Evolutionary conservation across 2,797 vertebrate genomes (phyloP), one percentile per base, ranked within the genome.

Genomic region (Tamandua tetradactyla): DNA sequence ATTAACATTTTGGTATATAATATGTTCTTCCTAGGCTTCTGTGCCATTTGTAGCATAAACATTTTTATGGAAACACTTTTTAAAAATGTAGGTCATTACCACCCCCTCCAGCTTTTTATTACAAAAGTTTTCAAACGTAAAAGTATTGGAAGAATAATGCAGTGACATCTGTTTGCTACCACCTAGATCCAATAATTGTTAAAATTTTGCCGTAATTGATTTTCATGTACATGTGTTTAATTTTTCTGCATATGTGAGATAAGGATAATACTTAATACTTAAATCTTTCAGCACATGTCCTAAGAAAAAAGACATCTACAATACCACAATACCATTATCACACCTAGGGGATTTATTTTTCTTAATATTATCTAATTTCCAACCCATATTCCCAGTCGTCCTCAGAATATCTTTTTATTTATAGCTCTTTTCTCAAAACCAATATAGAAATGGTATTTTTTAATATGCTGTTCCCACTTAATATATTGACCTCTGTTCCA

Each of bases 391-490:
- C 42, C 79, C n/a, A 72, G 1, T 81, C 69, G 64, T 81, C 75
- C 47, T 78, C 69, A 62, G 55, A 84, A 75, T 78, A 35, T n/a
- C 62, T 72, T 27, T 82, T 66, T 74, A 82, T 66, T 74, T 91
- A n/a, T 27, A 93, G 44, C 3, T 55, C 10, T 85, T 90, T 85
- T 85, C 47, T 89, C 62, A 49, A 82, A 86, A 66, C 52, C 5
- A 64, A 8, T 76, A 27, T 91, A 91, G 59, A 93, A 90, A 68
- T 84, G 71, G 35, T 88, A 81, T 93, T 96, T 91, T 89, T 40
- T 76, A 78, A 62, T 87, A 89, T 93, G 64, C 49, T 87, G 2
- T 87, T 91, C 15, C 12, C 8, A 27, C 32, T 87, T 92, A 79
- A 79, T 42, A 32, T 91, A 57, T 75, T 68, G 18, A 57, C 25